Conservation (phyloP, 2,888 invertebrate species). For the Abscondita cerata region DNA sequence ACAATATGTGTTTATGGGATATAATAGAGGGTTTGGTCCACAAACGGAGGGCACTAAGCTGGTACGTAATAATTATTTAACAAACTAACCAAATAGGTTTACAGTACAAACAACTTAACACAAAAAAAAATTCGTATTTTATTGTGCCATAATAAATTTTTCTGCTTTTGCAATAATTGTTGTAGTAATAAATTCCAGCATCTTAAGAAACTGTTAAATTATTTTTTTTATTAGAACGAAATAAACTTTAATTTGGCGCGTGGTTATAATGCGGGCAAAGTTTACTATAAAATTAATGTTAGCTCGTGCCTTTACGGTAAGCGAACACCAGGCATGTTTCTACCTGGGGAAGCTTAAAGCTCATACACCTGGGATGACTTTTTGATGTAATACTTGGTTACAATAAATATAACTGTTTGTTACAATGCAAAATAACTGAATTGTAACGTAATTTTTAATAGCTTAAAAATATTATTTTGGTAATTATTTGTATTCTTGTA, state of each 20-base stretch:
- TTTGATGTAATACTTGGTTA: too few relatives aligned
- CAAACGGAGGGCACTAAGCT: conserved; percentile 22
- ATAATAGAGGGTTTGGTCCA: conserved; percentile 30
- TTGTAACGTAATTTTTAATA: too few relatives aligned
- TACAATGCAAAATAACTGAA: too few relatives aligned
- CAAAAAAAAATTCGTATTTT: too few relatives aligned
- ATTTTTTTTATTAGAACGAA: conserved; percentile 16
- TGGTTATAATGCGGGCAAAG: conserved; percentile 31
- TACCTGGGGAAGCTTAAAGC: conserved; percentile 23
- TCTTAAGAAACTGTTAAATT: conserved; percentile 15
- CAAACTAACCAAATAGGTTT: conserved; percentile 10
- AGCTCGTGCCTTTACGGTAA: conserved; percentile 35
- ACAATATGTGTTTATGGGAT: conserved; percentile 35
- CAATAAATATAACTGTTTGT: too few relatives aligned
- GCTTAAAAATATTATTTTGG: too few relatives aligned
- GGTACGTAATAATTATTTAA: conserved; percentile 26
- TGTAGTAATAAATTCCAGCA: neutral
- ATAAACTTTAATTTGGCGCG: conserved; percentile 32
- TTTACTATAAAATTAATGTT: conserved; percentile 31
- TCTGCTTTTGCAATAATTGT: too few relatives aligned
- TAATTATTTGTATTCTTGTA: too few relatives aligned
- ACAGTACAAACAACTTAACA: neutral
- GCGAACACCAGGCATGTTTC: conserved; percentile 27
- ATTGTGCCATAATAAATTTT: too few relatives aligned
- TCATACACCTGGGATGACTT: conserved; percentile 24